Evolutionary conservation across 2,888 invertebrate species (phyloP).

Genomic region (Amiota mariae): DNA sequence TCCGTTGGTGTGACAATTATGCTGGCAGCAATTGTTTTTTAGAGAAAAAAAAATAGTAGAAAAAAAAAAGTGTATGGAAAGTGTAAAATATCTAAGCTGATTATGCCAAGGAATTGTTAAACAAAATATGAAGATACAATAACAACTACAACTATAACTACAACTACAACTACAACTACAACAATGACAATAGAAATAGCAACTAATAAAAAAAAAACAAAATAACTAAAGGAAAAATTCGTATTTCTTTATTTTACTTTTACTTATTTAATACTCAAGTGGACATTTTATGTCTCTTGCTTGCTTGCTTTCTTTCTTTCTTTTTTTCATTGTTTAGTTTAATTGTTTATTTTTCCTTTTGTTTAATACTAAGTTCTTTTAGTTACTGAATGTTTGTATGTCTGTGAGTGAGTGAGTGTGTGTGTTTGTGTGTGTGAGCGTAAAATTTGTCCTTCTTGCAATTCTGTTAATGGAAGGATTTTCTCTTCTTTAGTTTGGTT

Average conservation of each 20-base stretch:
- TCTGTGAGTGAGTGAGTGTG: too few relatives aligned
- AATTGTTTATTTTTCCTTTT: not conserved
- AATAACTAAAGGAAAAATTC: not conserved
- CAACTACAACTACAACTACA: not conserved
- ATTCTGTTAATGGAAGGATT: not conserved
- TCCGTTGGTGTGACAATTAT: constrained; percentile 23
- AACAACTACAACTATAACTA: not conserved
- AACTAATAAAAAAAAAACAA: not conserved
- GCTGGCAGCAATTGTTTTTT: constrained; percentile 21
- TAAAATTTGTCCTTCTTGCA: constrained; percentile 4
- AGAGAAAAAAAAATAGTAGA: not conserved
- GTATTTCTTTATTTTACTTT: not conserved
- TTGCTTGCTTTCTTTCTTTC: not conserved
- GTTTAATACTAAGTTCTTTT: not conserved
- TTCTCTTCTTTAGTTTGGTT: not conserved
- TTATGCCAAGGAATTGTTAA: constrained; percentile 13
- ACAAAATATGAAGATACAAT: not conserved
- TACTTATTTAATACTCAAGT: not conserved
- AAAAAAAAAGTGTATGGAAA: not conserved
- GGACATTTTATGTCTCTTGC: not conserved
- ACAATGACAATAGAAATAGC: not conserved
- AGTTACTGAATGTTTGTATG: not conserved
- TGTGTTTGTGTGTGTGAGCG: too few relatives aligned
- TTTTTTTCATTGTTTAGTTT: not conserved
- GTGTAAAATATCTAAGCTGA: constrained; percentile 27